These are phyloP conservation scores for Trachythela sp. DNA, from an alignment of 64 coral and sea anemone species.

Conservation along the genomic window DNA sequence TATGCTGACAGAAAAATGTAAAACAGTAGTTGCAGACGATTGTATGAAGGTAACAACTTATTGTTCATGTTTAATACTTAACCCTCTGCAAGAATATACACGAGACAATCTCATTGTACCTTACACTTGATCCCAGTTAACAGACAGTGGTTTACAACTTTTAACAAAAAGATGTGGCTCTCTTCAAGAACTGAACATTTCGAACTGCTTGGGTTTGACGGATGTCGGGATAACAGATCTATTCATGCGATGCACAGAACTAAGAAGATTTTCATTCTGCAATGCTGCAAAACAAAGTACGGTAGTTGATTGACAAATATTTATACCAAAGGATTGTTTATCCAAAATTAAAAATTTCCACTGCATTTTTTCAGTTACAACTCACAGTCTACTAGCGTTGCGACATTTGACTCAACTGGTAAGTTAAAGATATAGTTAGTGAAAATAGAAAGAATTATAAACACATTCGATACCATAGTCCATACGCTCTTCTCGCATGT, in stretches of 20 bases:
- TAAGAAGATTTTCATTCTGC: not conserved
- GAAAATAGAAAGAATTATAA: not conserved
- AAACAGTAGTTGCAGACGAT: slow-evolving; percentile 51
- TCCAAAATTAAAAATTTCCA: not conserved
- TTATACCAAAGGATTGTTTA: not conserved
- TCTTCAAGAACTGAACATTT: slow-evolving; percentile 9
- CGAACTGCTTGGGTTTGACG: not conserved
- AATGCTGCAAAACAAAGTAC: not conserved
- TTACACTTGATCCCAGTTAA: not conserved
- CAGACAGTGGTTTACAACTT: not conserved
- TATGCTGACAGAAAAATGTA: slow-evolving; percentile 70
- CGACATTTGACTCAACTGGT: not conserved
- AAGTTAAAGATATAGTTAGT: not conserved
- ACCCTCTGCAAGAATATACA: not conserved
- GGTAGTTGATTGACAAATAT: not conserved
- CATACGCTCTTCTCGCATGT: no score
- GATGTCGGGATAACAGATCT: not conserved
- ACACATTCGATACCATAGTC: not conserved
- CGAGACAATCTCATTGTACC: not conserved
- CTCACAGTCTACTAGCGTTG: not conserved
- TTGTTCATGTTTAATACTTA: not conserved
- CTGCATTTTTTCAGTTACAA: not conserved
- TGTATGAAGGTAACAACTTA: slow-evolving; percentile 56
- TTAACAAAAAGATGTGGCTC: not conserved
- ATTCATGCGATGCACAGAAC: not conserved